Percentiles rank a stretch among this genome's conserved stretches.
Conservation (phyloP, 1,140 invertebrate genomes). For the Drosophila ogumai region DNA sequence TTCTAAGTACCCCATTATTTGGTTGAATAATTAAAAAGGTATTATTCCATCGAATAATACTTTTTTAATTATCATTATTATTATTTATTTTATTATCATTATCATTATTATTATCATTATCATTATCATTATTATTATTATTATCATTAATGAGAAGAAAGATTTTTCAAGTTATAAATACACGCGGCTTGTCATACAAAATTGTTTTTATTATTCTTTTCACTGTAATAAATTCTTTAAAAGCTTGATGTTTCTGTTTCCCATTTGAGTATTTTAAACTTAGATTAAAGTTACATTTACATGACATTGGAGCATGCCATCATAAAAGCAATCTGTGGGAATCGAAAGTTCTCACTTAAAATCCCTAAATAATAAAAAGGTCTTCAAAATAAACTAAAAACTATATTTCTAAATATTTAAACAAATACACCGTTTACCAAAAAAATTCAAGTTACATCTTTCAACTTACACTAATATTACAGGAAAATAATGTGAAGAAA, state of each 20-base stretch:
- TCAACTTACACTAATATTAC: too few species aligned
- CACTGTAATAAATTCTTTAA: background rate
- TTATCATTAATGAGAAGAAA: background rate
- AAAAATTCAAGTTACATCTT: background rate
- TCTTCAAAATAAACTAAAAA: background rate
- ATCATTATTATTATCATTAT: too few species aligned
- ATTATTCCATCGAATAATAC: too few species aligned
- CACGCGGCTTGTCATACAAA: too few species aligned
- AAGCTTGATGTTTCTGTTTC: background rate
- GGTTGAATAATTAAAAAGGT: background rate
- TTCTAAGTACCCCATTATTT: background rate
- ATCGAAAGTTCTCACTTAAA: background rate
- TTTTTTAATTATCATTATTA: too few species aligned
- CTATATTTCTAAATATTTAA: background rate
- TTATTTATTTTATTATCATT: too few species aligned
- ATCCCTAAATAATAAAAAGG: background rate
- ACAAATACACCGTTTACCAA: background rate
- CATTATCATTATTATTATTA: too few species aligned
- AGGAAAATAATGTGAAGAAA: too few species aligned
- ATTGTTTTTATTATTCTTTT: too few species aligned
- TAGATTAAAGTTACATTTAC: background rate
- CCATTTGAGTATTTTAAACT: background rate
- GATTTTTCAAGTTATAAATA: background rate
- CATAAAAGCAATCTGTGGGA: background rate
- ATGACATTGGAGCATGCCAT: background rate